A percentile compares a stretch with the other conserved stretches of the same genome.
These are phyloP conservation scores for Nasua narica DNA, from an alignment of 2,797 vertebrate genomes.

Conservation along the genomic window DNA sequence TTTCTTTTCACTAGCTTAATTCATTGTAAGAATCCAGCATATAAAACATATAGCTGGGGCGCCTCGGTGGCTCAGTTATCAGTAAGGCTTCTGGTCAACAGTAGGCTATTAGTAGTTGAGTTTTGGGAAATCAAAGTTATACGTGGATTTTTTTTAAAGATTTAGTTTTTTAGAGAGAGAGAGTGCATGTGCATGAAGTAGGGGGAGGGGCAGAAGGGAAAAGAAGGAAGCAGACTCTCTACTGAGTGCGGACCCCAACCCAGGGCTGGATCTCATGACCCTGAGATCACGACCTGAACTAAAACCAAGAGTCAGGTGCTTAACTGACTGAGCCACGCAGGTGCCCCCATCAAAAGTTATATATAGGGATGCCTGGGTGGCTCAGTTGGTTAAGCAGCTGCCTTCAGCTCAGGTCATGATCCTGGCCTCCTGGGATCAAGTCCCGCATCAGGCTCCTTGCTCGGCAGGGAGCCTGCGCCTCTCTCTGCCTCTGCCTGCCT, in stretches of 20 bases:
- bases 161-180: neutral
- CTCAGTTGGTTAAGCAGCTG: no score
- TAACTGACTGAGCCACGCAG: neutral
- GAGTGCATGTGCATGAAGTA: neutral
- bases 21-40: neutral
- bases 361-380: no score
- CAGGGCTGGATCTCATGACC: neutral
- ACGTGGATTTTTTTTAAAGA: neutral
- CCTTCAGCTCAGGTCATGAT: no score
- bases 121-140: neutral
- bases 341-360: neutral
- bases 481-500: no score
- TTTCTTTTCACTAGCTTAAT: neutral
- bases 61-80: no score
- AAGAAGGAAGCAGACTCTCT: neutral
- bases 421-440: no score
- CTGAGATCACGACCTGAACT: neutral
- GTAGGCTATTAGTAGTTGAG: neutral
- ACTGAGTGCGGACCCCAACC: neutral
- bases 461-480: no score
- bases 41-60: neutral
- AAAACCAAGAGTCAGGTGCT: neutral
- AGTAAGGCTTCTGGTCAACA: neutral
- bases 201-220: neutral
- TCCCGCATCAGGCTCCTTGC: no score